phyloP scores from a whole-genome alignment of 2,888 invertebrate species.

The Chloroclysta siterata region DNA sequence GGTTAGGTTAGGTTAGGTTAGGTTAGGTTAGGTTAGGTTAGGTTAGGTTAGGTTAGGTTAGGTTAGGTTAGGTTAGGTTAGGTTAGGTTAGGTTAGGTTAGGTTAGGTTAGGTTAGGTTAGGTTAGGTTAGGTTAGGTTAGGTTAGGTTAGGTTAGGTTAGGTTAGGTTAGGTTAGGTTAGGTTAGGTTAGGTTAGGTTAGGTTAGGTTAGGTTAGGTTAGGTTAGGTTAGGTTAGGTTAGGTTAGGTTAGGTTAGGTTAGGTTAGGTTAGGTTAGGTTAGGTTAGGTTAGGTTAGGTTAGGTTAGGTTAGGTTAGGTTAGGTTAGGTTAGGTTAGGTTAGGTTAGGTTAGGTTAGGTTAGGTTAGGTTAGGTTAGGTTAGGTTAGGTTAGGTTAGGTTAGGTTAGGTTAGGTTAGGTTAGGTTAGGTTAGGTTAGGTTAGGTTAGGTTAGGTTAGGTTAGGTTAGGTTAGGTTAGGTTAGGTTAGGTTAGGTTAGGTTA shows the following conservation, averaged over 20 bases:
- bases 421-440: conserved; percentile 38
- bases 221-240: conserved; percentile 29
- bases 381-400: conserved; percentile 33
- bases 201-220: conserved; percentile 33
- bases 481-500: conserved; percentile 35
- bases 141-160: conserved; percentile 38
- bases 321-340: conserved; percentile 30
- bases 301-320: conserved; percentile 29
- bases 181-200: conserved; percentile 32
- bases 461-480: conserved; percentile 41
- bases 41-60: conserved; percentile 31
- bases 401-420: conserved; percentile 37
- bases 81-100: conserved; percentile 32
- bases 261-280: conserved; percentile 32
- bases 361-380: conserved; percentile 28
- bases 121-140: conserved; percentile 36
- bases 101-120: conserved; percentile 28
- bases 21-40: conserved; percentile 38
- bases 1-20: conserved; percentile 36
- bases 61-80: conserved; percentile 35
- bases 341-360: conserved; percentile 29
- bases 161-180: conserved; percentile 38
- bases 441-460: conserved; percentile 40
- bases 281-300: conserved; percentile 25
- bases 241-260: conserved; percentile 32